Conservation (phyloP, 35 echinoderm and acorn worm genomes). For the Chiridota heheva region DNA sequence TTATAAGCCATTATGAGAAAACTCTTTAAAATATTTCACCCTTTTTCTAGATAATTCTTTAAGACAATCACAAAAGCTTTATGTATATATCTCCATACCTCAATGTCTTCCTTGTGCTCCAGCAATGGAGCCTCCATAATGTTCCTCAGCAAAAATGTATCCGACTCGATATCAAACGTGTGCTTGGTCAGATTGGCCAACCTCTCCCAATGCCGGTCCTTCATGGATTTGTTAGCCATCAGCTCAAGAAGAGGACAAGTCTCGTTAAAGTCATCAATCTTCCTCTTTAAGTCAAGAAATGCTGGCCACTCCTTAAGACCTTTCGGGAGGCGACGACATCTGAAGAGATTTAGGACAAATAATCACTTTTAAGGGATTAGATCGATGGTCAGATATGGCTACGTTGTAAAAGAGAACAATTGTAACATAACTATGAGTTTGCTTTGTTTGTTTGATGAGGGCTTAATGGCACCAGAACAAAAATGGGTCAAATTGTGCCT, state of each 20-base stretch:
- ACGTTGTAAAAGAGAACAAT: background rate
- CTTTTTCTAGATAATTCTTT: background rate
- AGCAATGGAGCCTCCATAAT: slow-evolving; percentile 96
- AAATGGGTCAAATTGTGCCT: no score
- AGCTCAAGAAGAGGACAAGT: slow-evolving; percentile 93
- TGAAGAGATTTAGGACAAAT: background rate
- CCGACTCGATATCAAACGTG: slow-evolving; percentile 86
- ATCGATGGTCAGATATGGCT: background rate
- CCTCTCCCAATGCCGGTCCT: slow-evolving; percentile 85
- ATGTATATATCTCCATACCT: slow-evolving; percentile 46
- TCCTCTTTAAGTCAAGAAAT: slow-evolving; percentile 94
- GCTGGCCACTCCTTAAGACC: slow-evolving; percentile 92
- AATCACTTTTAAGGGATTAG: background rate
- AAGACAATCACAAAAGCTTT: background rate
- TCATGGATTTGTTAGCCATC: slow-evolving; percentile 99
- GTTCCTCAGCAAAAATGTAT: slow-evolving; percentile 77
- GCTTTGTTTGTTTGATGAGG: background rate
- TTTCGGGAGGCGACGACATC: slow-evolving; percentile 90
- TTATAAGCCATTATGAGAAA: background rate
- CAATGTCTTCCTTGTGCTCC: slow-evolving; percentile 91
- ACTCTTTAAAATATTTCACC: background rate
- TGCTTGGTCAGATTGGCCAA: slow-evolving; percentile 74
- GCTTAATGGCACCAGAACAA: no score
- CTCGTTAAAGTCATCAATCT: slow-evolving; percentile 99
- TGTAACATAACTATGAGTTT: background rate